Evolutionary conservation across 2,888 invertebrate species (phyloP).

Genomic region (Ceraclea dissimilis): DNA sequence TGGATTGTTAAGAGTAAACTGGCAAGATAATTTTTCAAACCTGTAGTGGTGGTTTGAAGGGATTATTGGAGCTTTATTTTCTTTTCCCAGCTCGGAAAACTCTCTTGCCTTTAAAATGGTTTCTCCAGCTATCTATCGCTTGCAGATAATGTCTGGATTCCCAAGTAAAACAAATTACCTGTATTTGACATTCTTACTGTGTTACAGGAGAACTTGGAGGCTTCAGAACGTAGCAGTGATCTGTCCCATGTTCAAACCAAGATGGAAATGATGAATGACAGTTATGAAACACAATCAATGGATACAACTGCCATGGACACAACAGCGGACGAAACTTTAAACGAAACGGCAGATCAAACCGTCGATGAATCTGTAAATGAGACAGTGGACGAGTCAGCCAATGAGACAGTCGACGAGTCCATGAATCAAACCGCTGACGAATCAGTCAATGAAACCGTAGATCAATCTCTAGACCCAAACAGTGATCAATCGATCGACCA

Average conservation of each 20-base stretch:
- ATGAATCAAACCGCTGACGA: background rate
- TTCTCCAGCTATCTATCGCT: no score
- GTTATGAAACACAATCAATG: background rate
- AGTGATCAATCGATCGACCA: background rate
- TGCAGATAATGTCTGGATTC: no score
- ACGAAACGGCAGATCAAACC: background rate
- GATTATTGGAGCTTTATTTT: no score
- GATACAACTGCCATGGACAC: conserved; percentile 1
- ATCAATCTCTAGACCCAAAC: background rate
- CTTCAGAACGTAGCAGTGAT: background rate
- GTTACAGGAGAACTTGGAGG: background rate
- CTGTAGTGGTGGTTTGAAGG: no score
- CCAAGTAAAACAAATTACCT: no score
- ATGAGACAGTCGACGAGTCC: background rate
- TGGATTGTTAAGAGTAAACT: no score
- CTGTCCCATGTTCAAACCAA: background rate
- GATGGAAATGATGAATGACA: background rate
- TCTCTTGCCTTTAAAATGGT: no score
- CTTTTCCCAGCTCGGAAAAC: no score
- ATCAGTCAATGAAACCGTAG: background rate
- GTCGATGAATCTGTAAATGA: background rate
- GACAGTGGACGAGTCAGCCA: background rate
- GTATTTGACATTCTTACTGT: no score
- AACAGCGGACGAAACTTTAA: background rate
- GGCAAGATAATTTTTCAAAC: no score